A percentile compares a stretch with the other conserved stretches of the same genome.
These are phyloP conservation scores for Rhyacophila brunnea DNA, from an alignment of 1,140 invertebrate species.

Conservation along the genomic window DNA sequence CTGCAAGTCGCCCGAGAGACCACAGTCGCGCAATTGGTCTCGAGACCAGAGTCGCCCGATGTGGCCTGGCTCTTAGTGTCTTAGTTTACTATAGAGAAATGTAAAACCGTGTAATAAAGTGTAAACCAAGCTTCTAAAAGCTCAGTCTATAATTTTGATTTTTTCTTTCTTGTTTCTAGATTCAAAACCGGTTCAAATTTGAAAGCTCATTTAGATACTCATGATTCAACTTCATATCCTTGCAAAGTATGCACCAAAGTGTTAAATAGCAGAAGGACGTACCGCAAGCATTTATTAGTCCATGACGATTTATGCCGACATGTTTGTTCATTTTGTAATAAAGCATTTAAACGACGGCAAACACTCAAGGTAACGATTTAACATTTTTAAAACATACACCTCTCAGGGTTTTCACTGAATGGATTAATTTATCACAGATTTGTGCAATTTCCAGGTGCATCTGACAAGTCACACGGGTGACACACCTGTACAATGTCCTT, in stretches of 20 bases:
- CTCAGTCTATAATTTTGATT: too few relatives aligned
- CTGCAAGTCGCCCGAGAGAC: too few relatives aligned
- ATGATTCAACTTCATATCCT: conserved; percentile 51
- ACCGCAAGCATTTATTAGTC: conserved; percentile 50
- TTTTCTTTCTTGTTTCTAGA: conserved; percentile 32
- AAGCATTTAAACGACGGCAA: conserved; percentile 51
- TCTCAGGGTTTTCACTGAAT: background rate
- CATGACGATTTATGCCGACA: conserved; percentile 51
- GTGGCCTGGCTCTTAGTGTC: too few relatives aligned
- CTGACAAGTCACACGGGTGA: conserved; percentile 52
- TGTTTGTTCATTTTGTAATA: conserved; percentile 51
- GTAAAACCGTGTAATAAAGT: too few relatives aligned
- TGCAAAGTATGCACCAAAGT: conserved; percentile 50
- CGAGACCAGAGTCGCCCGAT: too few relatives aligned
- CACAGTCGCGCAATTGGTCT: too few relatives aligned
- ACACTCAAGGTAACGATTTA: conserved; percentile 45
- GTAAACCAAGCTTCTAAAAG: too few relatives aligned
- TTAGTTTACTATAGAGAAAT: too few relatives aligned
- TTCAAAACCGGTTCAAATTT: conserved; percentile 54
- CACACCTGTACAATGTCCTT: conserved; percentile 52
- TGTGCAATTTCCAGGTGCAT: conserved; percentile 45
- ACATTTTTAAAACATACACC: background rate
- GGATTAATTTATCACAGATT: too few relatives aligned
- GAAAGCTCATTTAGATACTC: conserved; percentile 52
- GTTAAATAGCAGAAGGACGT: conserved; percentile 50